A percentile compares a stretch with the other conserved stretches of the same genome.
Evolutionary conservation across 2,113 vertebrate species (phyloP).

Genomic region (Perca flavescens): DNA sequence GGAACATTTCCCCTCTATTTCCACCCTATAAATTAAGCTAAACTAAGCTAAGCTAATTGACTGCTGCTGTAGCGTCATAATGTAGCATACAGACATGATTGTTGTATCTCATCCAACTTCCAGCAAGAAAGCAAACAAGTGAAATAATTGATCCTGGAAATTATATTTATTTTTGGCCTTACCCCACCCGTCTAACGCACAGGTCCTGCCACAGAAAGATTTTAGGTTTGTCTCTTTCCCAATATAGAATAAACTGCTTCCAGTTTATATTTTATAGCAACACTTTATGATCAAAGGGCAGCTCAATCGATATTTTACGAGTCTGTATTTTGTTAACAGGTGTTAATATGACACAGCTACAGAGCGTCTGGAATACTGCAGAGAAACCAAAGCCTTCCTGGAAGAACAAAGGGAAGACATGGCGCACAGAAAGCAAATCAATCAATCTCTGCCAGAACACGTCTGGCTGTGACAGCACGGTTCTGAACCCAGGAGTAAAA

Average conservation of each 20-base stretch:
- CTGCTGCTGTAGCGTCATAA: neutral
- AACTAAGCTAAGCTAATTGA: neutral
- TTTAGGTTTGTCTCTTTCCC: conserved; percentile 8
- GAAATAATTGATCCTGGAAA: neutral
- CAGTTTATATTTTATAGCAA: conserved; percentile 47
- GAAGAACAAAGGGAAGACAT: conserved; percentile 69
- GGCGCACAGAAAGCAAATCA: conserved; percentile 65
- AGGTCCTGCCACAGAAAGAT: neutral
- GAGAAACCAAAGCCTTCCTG: conserved; percentile 61
- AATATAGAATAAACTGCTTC: conserved; percentile 38
- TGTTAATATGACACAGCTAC: conserved; percentile 76
- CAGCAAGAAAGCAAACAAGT: neutral
- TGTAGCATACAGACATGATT: neutral
- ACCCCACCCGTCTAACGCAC: neutral
- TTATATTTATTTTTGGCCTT: conserved; percentile 9
- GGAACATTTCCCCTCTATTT: neutral
- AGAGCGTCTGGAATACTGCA: conserved; percentile 46
- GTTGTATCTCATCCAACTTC: neutral
- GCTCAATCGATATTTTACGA: conserved; percentile 66
- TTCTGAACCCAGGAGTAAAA: conserved; percentile 77
- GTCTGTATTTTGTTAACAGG: conserved; percentile 75
- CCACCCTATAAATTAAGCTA: neutral
- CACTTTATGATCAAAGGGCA: conserved; percentile 56
- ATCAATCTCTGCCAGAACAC: conserved; percentile 71
- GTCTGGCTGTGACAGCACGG: conserved; percentile 75